A percentile compares a stretch with the other conserved stretches of the same genome.
Evolutionary conservation across 53 echinoderm and acorn worm species (phyloP).

Genomic region (Holothuria scabra): DNA sequence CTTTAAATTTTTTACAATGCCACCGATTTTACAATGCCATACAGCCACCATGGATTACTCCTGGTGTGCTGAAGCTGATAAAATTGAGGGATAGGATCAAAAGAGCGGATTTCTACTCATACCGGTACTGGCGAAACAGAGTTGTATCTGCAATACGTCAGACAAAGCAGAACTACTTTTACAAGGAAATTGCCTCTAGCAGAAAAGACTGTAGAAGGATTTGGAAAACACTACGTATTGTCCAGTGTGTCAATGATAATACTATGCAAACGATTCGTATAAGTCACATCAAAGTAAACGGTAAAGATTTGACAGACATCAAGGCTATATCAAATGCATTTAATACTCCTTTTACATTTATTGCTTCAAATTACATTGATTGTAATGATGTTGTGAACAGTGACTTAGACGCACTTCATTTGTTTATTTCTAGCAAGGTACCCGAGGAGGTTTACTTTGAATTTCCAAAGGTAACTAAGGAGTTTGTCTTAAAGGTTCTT

Average conservation of each 20-base stretch:
- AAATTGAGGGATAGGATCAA: not conserved
- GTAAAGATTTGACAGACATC: not conserved
- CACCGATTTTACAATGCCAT: too few relatives aligned
- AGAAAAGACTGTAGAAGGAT: conserved; percentile 4
- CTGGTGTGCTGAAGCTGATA: not conserved
- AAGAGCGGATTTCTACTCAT: not conserved
- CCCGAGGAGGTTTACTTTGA: not conserved
- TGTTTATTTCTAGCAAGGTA: conserved; percentile 9
- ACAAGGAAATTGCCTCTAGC: too few relatives aligned
- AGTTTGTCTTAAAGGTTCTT: not conserved
- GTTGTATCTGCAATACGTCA: not conserved
- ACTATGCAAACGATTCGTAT: not conserved
- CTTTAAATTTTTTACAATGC: too few relatives aligned
- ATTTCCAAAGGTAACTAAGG: not conserved
- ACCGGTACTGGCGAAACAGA: not conserved
- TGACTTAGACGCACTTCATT: not conserved
- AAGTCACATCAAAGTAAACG: not conserved
- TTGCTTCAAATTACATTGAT: conserved; percentile 4
- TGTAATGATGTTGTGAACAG: not conserved
- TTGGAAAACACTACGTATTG: not conserved
- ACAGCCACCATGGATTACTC: not conserved
- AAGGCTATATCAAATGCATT: not conserved
- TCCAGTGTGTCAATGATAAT: not conserved
- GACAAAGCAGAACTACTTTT: not conserved
- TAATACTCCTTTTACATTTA: not conserved